Evolutionary conservation across 2,113 vertebrate species (phyloP).

Genomic region (Equus przewalskii): DNA sequence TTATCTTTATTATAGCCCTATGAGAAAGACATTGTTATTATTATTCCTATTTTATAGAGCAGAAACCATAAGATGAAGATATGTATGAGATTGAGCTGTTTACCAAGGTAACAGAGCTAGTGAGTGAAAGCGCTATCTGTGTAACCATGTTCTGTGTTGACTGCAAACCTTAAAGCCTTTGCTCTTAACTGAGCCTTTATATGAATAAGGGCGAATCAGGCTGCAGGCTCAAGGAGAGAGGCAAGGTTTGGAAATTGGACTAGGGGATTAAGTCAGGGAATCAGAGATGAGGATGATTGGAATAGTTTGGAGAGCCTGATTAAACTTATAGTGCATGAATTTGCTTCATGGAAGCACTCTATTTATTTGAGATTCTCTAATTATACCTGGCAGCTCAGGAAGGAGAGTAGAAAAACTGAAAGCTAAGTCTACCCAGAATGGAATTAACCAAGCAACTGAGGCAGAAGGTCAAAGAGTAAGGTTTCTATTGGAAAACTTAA

Average conservation of each 20-base stretch:
- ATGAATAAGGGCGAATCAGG: not conserved
- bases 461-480: not conserved
- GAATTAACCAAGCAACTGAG: not conserved
- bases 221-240: not conserved
- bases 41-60: conserved; percentile 10
- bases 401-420: not conserved
- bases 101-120: not conserved
- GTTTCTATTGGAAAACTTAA: not conserved
- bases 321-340: not conserved
- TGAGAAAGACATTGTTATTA: not conserved
- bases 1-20: not conserved
- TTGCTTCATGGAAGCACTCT: not conserved
- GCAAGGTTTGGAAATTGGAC: not conserved
- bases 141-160: not conserved
- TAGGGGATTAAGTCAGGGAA: not conserved
- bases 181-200: not conserved
- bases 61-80: not conserved
- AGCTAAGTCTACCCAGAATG: not conserved
- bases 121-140: not conserved
- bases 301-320: too few species aligned
- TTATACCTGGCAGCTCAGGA: not conserved
- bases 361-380: not conserved
- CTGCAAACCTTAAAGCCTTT: not conserved
- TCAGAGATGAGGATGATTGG: not conserved
- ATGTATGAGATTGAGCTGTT: not conserved